phyloP scores from a whole-genome alignment of 2,797 vertebrate genomes.

The Percopsis omiscomaycus region DNA sequence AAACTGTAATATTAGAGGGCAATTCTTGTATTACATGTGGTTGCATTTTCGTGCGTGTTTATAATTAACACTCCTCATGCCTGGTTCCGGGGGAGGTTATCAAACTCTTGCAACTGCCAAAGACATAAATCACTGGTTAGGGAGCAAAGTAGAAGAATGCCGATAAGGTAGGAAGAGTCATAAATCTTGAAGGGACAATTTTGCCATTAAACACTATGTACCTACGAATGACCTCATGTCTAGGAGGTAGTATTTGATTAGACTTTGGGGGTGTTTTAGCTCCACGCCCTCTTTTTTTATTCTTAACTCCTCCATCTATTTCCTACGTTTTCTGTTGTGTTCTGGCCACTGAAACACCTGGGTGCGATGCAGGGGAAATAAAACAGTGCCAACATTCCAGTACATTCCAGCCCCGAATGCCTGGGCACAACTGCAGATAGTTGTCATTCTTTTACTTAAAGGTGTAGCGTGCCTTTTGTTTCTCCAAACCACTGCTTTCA shows the following conservation, averaged over 20 bases:
- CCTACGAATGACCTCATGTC: constrained; percentile 65
- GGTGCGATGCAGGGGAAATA: constrained; percentile 60
- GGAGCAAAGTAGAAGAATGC: constrained; percentile 39
- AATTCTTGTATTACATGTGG: too few species aligned
- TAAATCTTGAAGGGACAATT: constrained; percentile 42
- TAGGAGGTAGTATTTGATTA: constrained; percentile 57
- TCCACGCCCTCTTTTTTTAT: not conserved
- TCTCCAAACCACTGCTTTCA: constrained; percentile 5
- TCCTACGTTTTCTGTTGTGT: constrained; percentile 51
- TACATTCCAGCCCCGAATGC: constrained; percentile 63
- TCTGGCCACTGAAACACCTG: constrained; percentile 69
- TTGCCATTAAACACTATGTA: constrained; percentile 13
- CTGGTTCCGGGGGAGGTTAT: constrained; percentile 39
- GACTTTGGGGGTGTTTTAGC: constrained; percentile 48
- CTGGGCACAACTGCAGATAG: constrained; percentile 65
- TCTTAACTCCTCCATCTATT: constrained; percentile 6
- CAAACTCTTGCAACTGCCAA: constrained; percentile 33
- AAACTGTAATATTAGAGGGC: too few species aligned
- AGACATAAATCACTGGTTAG: constrained; percentile 44
- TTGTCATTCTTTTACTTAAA: constrained; percentile 65
- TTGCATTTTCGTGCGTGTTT: constrained; percentile 4
- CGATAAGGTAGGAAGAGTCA: constrained; percentile 42
- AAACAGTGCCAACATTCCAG: constrained; percentile 68
- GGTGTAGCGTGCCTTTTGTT: constrained; percentile 55
- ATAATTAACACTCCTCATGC: constrained; percentile 34